Evolutionary conservation across 2,113 vertebrate genomes (phyloP).

Genomic region (Cyprinodon variegatus): DNA sequence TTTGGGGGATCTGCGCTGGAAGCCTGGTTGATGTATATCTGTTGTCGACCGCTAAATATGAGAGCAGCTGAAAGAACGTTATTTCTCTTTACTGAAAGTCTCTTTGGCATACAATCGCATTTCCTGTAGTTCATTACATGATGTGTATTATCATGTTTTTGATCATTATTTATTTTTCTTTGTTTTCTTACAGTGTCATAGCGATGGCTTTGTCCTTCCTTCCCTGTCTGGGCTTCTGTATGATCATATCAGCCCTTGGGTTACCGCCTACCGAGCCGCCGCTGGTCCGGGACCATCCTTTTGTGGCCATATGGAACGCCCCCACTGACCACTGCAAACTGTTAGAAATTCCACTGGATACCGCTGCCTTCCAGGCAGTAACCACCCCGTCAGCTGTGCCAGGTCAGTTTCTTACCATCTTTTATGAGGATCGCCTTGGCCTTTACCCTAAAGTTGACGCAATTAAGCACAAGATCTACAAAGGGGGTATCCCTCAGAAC

Average conservation of each 20-base stretch:
- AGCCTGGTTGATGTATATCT: too few species aligned
- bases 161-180: neutral
- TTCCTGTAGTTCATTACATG: too few species aligned
- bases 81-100: too few species aligned
- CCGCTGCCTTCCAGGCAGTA: slow-evolving; percentile 78
- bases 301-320: slow-evolving; percentile 86
- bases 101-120: too few species aligned
- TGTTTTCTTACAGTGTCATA: slow-evolving; percentile 19
- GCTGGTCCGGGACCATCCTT: slow-evolving; percentile 76
- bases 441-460: slow-evolving; percentile 84
- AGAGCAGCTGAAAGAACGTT: too few species aligned
- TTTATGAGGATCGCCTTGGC: slow-evolving; percentile 89
- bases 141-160: neutral
- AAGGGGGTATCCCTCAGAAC: slow-evolving; percentile 86
- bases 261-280: slow-evolving; percentile 73
- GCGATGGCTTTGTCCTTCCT: slow-evolving; percentile 26
- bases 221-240: slow-evolving; percentile 26
- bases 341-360: slow-evolving; percentile 79
- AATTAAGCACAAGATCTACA: slow-evolving; percentile 22
- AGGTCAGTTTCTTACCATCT: slow-evolving; percentile 84
- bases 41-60: too few species aligned
- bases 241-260: slow-evolving; percentile 11
- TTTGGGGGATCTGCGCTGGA: too few species aligned
- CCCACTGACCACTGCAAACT: slow-evolving; percentile 81
- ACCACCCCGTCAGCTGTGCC: slow-evolving; percentile 71